Evolutionary conservation across 2,113 vertebrate genomes (phyloP), one percentile per base, ranked within the genome.

Genomic region (Caretta caretta): DNA sequence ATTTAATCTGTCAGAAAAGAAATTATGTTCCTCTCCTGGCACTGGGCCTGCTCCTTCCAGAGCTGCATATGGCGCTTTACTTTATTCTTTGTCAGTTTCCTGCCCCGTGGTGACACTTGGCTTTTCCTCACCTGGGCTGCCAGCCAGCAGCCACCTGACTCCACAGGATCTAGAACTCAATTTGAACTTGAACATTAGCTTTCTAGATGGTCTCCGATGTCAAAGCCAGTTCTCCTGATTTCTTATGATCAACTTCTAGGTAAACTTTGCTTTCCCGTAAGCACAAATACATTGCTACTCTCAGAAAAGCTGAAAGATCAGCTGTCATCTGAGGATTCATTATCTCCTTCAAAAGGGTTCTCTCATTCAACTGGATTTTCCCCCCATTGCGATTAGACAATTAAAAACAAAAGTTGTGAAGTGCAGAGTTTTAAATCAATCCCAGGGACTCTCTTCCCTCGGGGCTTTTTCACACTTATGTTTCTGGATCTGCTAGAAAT

Each of bases 1-100:
- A 81, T 97, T 98, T 97, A 94, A 95, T 97, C 98, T 97, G 95
- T 96, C 94, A 95, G 94, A 86, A 38, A 53, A 79, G 89, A 97
- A 97, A 95, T 94, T 83, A 95, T 86, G 92, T 89, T 92, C 88
- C n/a, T 91, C 83, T 80, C 24, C 88, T 96, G 95, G 94, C 94
- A 25, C 53, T 16, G 82, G 85, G 83, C 94, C 86, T 14, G 48
- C 4, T 46, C 54, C 92, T 75, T 90, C 96, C 90, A 83, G 3
- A 91, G 79, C 80, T 75, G 42, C 0, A 0, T 50, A 59, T 92
- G 92, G 75, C 86, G 90, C 22, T 1, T 6, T 1, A 6, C 0
- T 0, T 62, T 20, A 2, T 35, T 89, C 85, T 89, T 79, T 80
- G 90, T 69, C 20, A 57, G 27, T 22, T 79, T 89, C 54, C 75